These are phyloP conservation scores for Ypsolopha sequella DNA, from an alignment of 2,888 invertebrate genomes.

Conservation along the genomic window DNA sequence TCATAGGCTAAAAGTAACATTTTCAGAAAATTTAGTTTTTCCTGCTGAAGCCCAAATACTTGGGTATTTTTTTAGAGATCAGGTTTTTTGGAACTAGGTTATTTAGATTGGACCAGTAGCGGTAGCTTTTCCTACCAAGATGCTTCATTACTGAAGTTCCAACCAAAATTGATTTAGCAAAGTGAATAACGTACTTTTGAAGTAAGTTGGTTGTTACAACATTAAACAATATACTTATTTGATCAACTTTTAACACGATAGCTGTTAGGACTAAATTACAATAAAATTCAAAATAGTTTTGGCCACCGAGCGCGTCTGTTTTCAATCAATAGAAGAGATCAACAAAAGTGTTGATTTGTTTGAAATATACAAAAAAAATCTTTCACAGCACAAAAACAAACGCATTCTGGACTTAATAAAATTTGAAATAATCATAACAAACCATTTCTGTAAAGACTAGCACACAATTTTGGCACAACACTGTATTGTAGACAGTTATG, in stretches of 20 bases:
- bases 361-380: conserved; percentile 7
- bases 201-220: no score
- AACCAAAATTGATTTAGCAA: no score
- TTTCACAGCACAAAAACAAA: conserved; percentile 68
- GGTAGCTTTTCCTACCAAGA: no score
- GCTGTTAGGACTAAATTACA: not conserved
- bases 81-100: no score
- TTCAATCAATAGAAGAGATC: not conserved
- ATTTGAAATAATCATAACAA: conserved; percentile 70
- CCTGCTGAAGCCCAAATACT: no score
- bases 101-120: no score
- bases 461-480: conserved; percentile 69
- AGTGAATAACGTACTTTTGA: no score
- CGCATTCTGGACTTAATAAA: conserved; percentile 69
- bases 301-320: not conserved
- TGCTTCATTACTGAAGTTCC: no score
- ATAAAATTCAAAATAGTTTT: not conserved
- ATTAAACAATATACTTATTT: no score
- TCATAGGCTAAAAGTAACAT: no score
- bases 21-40: no score
- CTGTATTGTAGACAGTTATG: conserved; percentile 43
- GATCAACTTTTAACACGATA: not conserved
- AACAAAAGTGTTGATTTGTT: conserved; percentile 8
- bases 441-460: conserved; percentile 62
- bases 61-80: no score